Base-by-base conservation (phyloP, 2,888 invertebrate genomes). In the Acleris emargana region DNA sequence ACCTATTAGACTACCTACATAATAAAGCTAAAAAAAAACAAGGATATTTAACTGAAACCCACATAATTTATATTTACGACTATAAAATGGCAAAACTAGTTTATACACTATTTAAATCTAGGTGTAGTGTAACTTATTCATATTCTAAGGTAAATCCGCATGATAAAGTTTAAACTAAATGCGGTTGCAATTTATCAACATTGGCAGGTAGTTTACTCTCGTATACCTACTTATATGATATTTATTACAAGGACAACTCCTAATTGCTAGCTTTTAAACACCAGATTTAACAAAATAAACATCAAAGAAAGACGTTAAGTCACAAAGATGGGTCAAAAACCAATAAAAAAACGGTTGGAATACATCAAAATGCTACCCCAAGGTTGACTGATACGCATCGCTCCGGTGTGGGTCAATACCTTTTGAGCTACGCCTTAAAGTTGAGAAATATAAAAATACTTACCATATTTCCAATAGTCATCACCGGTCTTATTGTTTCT, bases 401-500 rank as follows among this genome's bases (percentile, higher is more conserved):
- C 18, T 38, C 51, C 22, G 28, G 49, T 43, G 51, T 38, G 16
- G 22, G 54, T 42, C 50, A 50, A 32, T 17, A 38, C 28, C 32
- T 45, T 4, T 32, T 16, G 6, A 47, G 22, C 18, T 20, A 17
- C n/a, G 9, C 11, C 32, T 55, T 20, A 7, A 45, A 22, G 5
- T 42, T 11, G 22, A 61, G 32, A 25, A 52, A n/a, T 50, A 18
- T 16, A 28, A 62, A 5, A 28, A 42, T 59, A 67, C 87, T 82
- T 78, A 90, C 90, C 90, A 89, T 86, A 83, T 77, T 79, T 68
- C 72, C 72, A 66, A 62, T 75, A 74, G 70, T 66, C 71, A 74
- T 73, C 72, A 70, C 74, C 73, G 77, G 77, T 77, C 81, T 81
- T 76, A 79, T 76, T 79, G 76, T 81, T 81, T 76, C 70, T 73